Percentiles rank a stretch among this genome's conserved stretches.
Evolutionary conservation across 2,113 vertebrate genomes (phyloP).

Genomic region (Trogon surrucura): DNA sequence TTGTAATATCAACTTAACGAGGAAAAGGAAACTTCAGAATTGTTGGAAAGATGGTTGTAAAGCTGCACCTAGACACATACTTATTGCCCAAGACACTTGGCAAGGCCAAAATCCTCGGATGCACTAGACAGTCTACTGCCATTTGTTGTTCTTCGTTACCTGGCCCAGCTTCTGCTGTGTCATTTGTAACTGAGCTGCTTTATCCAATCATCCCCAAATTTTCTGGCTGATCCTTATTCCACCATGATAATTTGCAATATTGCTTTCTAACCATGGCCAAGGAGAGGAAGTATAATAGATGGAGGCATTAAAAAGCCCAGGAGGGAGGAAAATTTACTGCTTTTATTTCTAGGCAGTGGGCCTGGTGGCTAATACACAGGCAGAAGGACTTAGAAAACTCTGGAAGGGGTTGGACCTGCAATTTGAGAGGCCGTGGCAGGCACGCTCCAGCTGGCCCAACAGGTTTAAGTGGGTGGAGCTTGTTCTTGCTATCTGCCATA

Average conservation of each 20-base stretch:
- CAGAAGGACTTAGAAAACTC: not conserved
- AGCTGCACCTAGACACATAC: not conserved
- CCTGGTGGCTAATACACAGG: not conserved
- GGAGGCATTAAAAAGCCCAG: not conserved
- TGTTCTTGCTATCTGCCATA: not conserved
- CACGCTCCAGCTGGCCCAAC: not conserved
- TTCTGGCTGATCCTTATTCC: not conserved
- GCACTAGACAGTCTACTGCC: not conserved
- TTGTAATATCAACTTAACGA: not conserved
- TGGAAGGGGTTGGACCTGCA: not conserved
- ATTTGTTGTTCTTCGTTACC: not conserved
- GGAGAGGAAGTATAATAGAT: not conserved
- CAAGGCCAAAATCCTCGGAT: not conserved
- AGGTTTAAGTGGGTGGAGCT: not conserved
- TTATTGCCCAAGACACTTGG: not conserved
- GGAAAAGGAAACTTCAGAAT: not conserved
- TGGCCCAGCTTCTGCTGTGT: not conserved
- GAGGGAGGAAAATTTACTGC: not conserved
- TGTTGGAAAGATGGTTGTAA: not conserved
- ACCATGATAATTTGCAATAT: not conserved
- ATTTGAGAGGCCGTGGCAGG: fast-evolving
- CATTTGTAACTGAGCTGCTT: not conserved
- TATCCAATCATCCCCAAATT: not conserved
- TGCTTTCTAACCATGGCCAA: not conserved
- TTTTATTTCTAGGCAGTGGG: not conserved